These are phyloP conservation scores for Leptinotarsa texana DNA, from an alignment of 1,140 invertebrate genomes.

Conservation along the genomic window DNA sequence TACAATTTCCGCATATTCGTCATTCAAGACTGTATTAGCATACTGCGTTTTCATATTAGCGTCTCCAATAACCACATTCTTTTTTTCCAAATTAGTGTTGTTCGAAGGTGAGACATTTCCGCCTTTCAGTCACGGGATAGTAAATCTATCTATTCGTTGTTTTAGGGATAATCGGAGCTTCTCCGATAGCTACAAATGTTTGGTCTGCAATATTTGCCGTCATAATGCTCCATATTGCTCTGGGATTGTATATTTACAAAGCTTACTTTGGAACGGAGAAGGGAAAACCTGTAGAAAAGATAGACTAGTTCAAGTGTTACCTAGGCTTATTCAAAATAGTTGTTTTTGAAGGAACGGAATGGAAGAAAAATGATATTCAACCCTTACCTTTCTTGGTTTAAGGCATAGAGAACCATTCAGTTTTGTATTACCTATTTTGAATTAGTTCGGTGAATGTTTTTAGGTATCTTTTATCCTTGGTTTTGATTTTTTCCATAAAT, in stretches of 20 bases:
- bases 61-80: conserved; percentile 66
- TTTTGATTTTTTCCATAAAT: too few relatives aligned
- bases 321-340: too few relatives aligned
- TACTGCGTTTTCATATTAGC: conserved; percentile 68
- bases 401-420: too few relatives aligned
- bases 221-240: conserved; percentile 69
- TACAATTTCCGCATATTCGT: conserved; percentile 45
- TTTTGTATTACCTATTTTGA: too few relatives aligned
- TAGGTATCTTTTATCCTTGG: too few relatives aligned
- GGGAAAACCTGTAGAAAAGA: conserved; percentile 47
- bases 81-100: conserved; percentile 61
- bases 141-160: conserved; percentile 6
- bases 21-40: conserved; percentile 66
- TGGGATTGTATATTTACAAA: conserved; percentile 76
- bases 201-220: conserved; percentile 74
- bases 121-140: neutral
- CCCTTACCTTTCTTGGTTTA: too few relatives aligned
- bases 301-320: conserved; percentile 39
- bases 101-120: conserved; percentile 59
- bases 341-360: too few relatives aligned
- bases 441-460: too few relatives aligned
- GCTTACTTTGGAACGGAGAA: conserved; percentile 66
- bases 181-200: conserved; percentile 69
- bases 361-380: too few relatives aligned
- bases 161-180: conserved; percentile 61